Conservation (phyloP, 2,797 vertebrate species). For the Microcaecilia unicolor region DNA sequence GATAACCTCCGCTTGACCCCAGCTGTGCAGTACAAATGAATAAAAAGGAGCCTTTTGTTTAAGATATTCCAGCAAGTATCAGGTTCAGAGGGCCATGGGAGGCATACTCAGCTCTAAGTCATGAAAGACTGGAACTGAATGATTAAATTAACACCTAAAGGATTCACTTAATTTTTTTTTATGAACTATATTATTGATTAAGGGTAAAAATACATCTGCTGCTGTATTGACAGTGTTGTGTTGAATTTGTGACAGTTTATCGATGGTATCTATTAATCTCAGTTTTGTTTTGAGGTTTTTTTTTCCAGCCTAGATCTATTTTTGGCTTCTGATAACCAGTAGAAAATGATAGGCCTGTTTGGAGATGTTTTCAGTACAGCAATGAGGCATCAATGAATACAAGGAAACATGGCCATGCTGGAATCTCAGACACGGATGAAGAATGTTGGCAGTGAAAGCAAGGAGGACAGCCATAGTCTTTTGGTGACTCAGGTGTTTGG, state of each 20-base stretch:
- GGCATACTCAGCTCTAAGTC: slow-evolving; percentile 20
- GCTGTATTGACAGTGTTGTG: not conserved
- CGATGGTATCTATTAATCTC: slow-evolving; percentile 1
- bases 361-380: no score
- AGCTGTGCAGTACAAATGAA: slow-evolving; percentile 29
- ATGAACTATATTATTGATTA: slow-evolving; percentile 15
- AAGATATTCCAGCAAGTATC: slow-evolving; percentile 3
- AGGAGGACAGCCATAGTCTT: no score
- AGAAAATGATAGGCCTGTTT: no score
- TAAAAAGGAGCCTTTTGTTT: slow-evolving; percentile 45
- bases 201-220: slow-evolving; percentile 3
- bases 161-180: not conserved
- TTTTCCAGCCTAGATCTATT: no score
- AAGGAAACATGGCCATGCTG: no score
- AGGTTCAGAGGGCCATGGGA: slow-evolving; percentile 20
- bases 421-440: no score
- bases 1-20: slow-evolving; percentile 39
- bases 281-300: no score
- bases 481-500: no score
- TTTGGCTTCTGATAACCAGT: no score
- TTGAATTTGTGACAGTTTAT: slow-evolving; percentile 9
- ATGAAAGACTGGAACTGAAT: slow-evolving; percentile 24
- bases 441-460: no score
- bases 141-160: slow-evolving; percentile 21
- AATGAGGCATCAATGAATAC: no score